These are phyloP conservation scores for Lontra canadensis DNA, from an alignment of 2,113 vertebrate genomes.

Conservation along the genomic window DNA sequence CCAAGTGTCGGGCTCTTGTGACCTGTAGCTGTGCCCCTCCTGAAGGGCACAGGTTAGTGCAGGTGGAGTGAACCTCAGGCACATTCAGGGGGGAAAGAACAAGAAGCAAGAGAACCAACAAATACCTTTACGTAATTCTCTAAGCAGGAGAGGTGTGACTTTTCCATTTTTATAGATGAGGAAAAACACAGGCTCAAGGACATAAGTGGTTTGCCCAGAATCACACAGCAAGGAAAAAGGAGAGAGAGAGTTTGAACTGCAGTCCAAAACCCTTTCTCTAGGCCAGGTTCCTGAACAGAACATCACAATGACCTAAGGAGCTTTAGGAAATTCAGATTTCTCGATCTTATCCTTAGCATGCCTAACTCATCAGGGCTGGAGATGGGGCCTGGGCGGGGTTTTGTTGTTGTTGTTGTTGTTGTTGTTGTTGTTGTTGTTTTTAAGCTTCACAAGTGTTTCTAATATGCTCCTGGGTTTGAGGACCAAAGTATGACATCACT, in stretches of 20 bases:
- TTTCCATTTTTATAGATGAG: constrained; percentile 25
- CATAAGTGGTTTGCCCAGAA: background rate
- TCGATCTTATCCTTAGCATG: background rate
- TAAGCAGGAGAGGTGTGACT: background rate
- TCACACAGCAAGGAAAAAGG: background rate
- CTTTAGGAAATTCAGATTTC: constrained; percentile 23
- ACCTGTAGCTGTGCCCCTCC: background rate
- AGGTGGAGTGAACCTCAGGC: background rate
- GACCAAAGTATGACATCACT: background rate
- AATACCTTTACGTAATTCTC: constrained; percentile 39
- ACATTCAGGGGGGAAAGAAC: background rate
- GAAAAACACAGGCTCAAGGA: background rate
- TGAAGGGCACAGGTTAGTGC: constrained; percentile 1
- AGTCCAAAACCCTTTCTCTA: background rate
- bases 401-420: too few species aligned
- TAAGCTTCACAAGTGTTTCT: constrained; percentile 29
- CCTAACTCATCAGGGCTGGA: background rate
- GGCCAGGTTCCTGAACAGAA: background rate
- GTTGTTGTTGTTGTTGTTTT: background rate
- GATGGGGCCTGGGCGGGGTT: background rate
- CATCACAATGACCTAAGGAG: background rate
- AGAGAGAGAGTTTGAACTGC: background rate
- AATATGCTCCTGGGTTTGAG: background rate
- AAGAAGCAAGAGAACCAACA: background rate
- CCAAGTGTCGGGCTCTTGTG: background rate